Percentiles rank a stretch among this genome's conserved stretches.
Evolutionary conservation across 2,113 vertebrate genomes (phyloP).

Genomic region (Marcusenius ussheri): DNA sequence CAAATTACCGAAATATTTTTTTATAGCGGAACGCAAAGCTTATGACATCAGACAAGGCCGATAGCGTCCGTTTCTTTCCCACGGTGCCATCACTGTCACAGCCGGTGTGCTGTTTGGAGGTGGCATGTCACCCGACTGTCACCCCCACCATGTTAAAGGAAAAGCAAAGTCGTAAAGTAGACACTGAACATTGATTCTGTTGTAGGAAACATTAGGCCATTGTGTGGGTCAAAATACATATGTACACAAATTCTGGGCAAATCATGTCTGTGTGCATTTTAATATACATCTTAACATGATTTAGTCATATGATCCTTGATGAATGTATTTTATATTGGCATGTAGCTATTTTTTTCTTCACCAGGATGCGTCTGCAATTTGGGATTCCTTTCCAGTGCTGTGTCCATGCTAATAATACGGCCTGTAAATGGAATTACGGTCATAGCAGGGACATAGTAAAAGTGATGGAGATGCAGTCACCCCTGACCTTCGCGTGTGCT

Average conservation of each 20-base stretch:
- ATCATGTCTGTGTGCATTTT: not conserved
- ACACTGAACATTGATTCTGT: not conserved
- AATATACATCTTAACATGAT: not conserved
- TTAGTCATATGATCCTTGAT: not conserved
- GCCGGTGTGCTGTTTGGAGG: not conserved
- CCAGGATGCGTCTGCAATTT: not conserved
- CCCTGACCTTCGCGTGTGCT: not conserved
- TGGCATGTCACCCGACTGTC: not conserved
- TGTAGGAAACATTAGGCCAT: not conserved
- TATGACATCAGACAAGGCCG: not conserved
- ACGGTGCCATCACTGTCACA: not conserved
- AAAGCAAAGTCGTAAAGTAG: not conserved
- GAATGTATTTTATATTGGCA: not conserved
- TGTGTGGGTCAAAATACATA: not conserved
- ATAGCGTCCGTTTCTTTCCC: not conserved
- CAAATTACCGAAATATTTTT: not conserved
- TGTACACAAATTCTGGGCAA: not conserved
- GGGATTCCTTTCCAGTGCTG: not conserved
- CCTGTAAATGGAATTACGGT: not conserved
- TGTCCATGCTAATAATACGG: not conserved
- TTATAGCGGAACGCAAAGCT: not conserved
- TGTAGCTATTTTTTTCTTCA: not conserved
- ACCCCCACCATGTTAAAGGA: not conserved
- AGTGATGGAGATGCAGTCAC: not conserved
- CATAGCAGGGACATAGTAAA: not conserved